A percentile compares a stretch with the other conserved stretches of the same genome.
phyloP scores from a whole-genome alignment of 2,113 vertebrate species.

The Tupaia chinensis region DNA sequence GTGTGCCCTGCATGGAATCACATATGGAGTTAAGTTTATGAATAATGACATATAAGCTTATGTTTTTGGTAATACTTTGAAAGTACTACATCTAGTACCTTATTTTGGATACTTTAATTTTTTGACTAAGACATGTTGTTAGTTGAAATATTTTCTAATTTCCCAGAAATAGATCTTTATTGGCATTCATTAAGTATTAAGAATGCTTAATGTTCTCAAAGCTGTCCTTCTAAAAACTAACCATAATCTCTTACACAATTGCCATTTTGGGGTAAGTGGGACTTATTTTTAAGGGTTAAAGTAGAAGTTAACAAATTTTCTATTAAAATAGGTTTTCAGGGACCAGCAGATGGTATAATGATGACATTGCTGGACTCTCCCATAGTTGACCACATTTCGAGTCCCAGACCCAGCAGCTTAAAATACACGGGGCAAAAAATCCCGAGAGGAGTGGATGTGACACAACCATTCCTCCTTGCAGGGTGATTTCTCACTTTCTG shows the following conservation, averaged over 20 bases:
- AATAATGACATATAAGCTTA: background rate
- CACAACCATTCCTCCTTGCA: no score
- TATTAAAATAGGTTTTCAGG: conserved; percentile 11
- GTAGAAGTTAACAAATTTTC: background rate
- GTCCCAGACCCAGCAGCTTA: no score
- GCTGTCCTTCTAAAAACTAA: conserved; percentile 24
- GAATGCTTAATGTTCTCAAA: conserved; percentile 33
- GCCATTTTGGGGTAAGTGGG: background rate
- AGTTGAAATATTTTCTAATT: conserved; percentile 62
- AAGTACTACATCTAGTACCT: background rate
- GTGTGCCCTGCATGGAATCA: conserved; percentile 7
- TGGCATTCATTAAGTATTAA: conserved; percentile 26
- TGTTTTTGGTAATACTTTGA: conserved; percentile 46
- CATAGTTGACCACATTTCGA: no score
- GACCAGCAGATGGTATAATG: no score
- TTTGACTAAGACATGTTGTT: conserved; percentile 43
- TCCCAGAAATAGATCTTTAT: conserved; percentile 24
- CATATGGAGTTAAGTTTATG: conserved; percentile 24
- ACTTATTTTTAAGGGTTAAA: background rate
- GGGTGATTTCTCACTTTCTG: no score
- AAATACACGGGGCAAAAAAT: no score
- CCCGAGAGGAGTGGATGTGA: no score
- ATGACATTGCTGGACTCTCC: no score
- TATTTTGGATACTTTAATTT: conserved; percentile 27
- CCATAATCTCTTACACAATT: conserved; percentile 24